Percentiles rank a stretch among this genome's conserved stretches.
These are phyloP conservation scores for Dione vanillae DNA, from an alignment of 2,888 invertebrate species.

Conservation along the genomic window DNA sequence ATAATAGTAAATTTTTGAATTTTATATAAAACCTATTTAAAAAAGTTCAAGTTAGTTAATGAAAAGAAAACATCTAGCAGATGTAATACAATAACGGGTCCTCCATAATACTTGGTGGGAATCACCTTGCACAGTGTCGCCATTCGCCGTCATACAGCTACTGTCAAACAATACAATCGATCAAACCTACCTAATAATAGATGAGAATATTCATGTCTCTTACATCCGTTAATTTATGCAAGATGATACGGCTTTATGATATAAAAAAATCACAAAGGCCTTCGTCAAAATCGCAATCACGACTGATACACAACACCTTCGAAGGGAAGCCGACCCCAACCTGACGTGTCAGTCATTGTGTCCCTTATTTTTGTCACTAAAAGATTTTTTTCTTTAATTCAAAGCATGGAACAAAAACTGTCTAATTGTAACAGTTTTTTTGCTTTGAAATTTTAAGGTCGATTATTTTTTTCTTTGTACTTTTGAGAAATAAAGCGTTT, in stretches of 20 bases:
- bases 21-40: not conserved
- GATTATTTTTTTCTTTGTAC: slow-evolving; percentile 73
- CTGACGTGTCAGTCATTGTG: slow-evolving; percentile 78
- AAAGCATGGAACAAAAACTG: slow-evolving; percentile 76
- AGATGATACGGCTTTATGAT: slow-evolving; percentile 69
- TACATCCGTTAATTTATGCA: slow-evolving; percentile 80
- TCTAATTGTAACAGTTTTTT: slow-evolving; percentile 83
- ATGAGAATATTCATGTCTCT: slow-evolving; percentile 81
- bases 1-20: not conserved
- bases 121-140: slow-evolving; percentile 12
- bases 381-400: slow-evolving; percentile 70
- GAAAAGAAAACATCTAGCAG: slow-evolving; percentile 28
- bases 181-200: slow-evolving; percentile 59
- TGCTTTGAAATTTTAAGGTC: slow-evolving; percentile 76
- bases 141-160: slow-evolving; percentile 17
- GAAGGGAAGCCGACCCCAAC: slow-evolving; percentile 70
- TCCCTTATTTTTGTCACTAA: slow-evolving; percentile 79
- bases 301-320: slow-evolving; percentile 78
- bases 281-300: slow-evolving; percentile 78
- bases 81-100: slow-evolving; percentile 9
- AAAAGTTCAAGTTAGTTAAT: not conserved
- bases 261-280: slow-evolving; percentile 65
- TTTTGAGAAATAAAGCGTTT: slow-evolving; percentile 48
- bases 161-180: slow-evolving; percentile 28
- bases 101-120: slow-evolving; percentile 12